These are phyloP conservation scores for Caenorhabditis sp. DNA, from an alignment of 2,888 invertebrate species.

Conservation along the genomic window DNA sequence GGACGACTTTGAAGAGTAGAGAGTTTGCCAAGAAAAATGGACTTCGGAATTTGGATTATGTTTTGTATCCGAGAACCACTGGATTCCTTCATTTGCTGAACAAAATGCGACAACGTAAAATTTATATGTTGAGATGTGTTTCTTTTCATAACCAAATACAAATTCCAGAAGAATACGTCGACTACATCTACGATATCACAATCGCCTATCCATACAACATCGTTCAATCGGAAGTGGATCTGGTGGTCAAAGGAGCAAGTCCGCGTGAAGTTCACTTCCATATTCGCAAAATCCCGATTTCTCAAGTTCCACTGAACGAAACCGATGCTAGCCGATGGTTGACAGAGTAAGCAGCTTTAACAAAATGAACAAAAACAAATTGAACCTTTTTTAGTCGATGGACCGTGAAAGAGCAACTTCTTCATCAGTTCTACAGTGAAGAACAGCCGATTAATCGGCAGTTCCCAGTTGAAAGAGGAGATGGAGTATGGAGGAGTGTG, in stretches of 20 bases:
- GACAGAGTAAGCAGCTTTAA: slow-evolving; percentile 63
- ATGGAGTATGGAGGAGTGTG: slow-evolving; percentile 75
- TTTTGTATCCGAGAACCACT: slow-evolving; percentile 92
- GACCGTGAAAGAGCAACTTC: slow-evolving; percentile 76
- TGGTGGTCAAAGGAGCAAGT: slow-evolving; percentile 87
- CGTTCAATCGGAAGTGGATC: slow-evolving; percentile 89
- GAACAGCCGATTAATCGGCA: slow-evolving; percentile 69
- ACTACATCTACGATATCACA: slow-evolving; percentile 91
- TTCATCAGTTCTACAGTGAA: slow-evolving; percentile 78
- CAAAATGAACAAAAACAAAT: neutral
- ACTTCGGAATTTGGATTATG: slow-evolving; percentile 87
- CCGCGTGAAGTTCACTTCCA: slow-evolving; percentile 90
- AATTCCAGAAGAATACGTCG: slow-evolving; percentile 86
- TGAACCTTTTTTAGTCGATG: slow-evolving; percentile 69
- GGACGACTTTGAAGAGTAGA: slow-evolving; percentile 86
- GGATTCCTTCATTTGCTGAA: slow-evolving; percentile 87
- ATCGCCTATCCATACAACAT: slow-evolving; percentile 90
- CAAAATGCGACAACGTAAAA: slow-evolving; percentile 85
- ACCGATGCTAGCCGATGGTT: slow-evolving; percentile 74
- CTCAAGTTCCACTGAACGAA: slow-evolving; percentile 75
- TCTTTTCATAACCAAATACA: neutral
- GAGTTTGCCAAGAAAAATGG: slow-evolving; percentile 80
- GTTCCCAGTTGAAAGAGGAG: slow-evolving; percentile 74
- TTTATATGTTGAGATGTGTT: neutral
- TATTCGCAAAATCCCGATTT: slow-evolving; percentile 85